Conservation (phyloP, 1,140 invertebrate species). For the Calliphora vicina region DNA sequence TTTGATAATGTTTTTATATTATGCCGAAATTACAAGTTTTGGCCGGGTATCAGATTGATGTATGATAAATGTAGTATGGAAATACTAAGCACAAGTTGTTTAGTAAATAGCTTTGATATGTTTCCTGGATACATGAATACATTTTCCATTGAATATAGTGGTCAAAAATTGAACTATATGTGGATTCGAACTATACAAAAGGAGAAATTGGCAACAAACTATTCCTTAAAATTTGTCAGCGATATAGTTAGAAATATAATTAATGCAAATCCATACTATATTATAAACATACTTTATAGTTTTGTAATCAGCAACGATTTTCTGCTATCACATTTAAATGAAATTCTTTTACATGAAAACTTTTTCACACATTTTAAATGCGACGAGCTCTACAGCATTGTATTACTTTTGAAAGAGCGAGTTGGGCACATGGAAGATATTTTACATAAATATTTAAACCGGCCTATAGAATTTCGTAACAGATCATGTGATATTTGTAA, state of each 20-base stretch:
- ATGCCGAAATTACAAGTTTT: neutral
- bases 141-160: neutral
- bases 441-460: neutral
- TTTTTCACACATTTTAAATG: neutral
- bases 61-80: neutral
- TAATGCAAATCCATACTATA: neutral
- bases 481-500: constrained; percentile 24
- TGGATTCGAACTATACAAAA: neutral
- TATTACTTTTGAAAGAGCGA: neutral
- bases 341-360: neutral
- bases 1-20: neutral
- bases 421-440: neutral
- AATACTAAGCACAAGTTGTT: neutral
- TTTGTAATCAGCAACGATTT: neutral
- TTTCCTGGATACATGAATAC: neutral
- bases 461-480: constrained; percentile 2
- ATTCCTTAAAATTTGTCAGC: neutral
- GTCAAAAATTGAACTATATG: neutral
- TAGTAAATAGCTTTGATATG: neutral
- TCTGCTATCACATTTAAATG: neutral
- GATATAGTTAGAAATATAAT: neutral
- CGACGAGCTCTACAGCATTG: neutral
- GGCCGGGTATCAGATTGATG: neutral
- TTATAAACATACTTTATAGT: neutral
- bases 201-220: neutral